Evolutionary conservation across 2,113 vertebrate genomes (phyloP), one percentile per base, ranked within the genome.

Genomic region (Arenaria interpres): DNA sequence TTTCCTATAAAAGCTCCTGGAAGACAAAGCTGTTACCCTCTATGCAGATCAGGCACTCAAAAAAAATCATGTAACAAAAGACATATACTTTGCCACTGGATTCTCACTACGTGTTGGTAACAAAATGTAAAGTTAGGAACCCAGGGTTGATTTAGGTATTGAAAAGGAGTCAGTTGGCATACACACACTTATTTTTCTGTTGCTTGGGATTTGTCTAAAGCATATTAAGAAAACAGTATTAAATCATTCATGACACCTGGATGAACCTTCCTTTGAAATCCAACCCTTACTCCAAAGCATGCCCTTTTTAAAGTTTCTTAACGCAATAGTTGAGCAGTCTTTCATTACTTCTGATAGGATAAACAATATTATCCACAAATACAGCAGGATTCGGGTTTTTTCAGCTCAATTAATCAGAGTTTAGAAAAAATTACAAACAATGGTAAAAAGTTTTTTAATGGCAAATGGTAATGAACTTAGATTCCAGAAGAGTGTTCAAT

Each of bases 321-420:
- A 88, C 85, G 76, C 62, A 89, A 73, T 22, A 87, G 81, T 6
- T 87, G 53, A 88, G 91, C 94, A 75, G 30, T 81, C 51, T 54
- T 83, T 50, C 35, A 78, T 87, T 67, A 43, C 66, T 86, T 94
- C 60, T 92, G 87, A 88, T 41, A 89, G 66, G 57, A 93, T 85
- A 91, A 91, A 79, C 74, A 85, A 46, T 25, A 48, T 87, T 92
- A 92, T 56, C 84, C 81, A 95, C 48, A 91, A 96, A 93, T 76
- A 68, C 62, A 85, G 87, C 11, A 64, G 51, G 43, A 54, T 60
- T 89, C 62, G 35, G 68, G 54, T 46, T 50, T 67, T 37, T 66
- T 89, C 80, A 77, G 69, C 73, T 71, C 35, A 27, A n/a, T n/a
- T 83, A 71, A 83, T 60, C 54, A 41, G 53, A 82, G 30, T 60